Conservation (phyloP, 2,113 vertebrate genomes). For the Pseudorasbora parva region DNA sequence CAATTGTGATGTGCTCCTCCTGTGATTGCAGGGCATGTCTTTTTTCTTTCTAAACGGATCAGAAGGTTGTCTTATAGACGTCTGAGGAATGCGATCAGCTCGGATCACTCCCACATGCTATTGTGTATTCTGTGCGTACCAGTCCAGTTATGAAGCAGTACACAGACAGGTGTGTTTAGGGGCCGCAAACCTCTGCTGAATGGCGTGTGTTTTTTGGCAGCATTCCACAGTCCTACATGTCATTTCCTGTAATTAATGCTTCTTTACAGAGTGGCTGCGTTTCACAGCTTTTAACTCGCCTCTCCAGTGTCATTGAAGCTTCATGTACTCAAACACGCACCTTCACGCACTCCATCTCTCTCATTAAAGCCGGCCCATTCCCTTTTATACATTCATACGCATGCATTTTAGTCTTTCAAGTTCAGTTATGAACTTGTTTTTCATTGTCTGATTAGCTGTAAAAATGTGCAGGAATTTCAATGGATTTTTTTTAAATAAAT, state of each 20-base stretch:
- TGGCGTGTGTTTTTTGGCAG: neutral
- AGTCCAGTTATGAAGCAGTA: slow-evolving; percentile 12
- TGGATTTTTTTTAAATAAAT: neutral
- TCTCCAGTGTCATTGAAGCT: neutral
- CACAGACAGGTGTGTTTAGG: slow-evolving; percentile 11
- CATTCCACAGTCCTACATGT: slow-evolving; percentile 21
- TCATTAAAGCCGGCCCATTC: neutral
- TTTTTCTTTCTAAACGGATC: neutral
- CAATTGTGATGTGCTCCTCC: slow-evolving; percentile 1
- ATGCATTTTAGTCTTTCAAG: neutral
- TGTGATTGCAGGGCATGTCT: slow-evolving; percentile 38
- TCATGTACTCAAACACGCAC: slow-evolving; percentile 17
- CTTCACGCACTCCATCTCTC: neutral
- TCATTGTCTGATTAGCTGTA: neutral
- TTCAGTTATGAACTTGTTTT: slow-evolving; percentile 21
- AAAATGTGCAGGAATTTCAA: too few species aligned
- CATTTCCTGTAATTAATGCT: slow-evolving; percentile 42
- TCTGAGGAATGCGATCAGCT: neutral
- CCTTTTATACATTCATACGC: slow-evolving; percentile 19
- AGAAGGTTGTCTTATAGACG: neutral
- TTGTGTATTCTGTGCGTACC: neutral
- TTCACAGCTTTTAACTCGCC: slow-evolving; percentile 23
- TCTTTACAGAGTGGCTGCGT: slow-evolving; percentile 12
- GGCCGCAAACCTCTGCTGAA: neutral
- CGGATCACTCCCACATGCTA: slow-evolving; percentile 2